Percentiles rank a stretch among this genome's conserved stretches.
Conservation (phyloP, 2,797 vertebrate species). For the Odontamblyopus rebecca region DNA sequence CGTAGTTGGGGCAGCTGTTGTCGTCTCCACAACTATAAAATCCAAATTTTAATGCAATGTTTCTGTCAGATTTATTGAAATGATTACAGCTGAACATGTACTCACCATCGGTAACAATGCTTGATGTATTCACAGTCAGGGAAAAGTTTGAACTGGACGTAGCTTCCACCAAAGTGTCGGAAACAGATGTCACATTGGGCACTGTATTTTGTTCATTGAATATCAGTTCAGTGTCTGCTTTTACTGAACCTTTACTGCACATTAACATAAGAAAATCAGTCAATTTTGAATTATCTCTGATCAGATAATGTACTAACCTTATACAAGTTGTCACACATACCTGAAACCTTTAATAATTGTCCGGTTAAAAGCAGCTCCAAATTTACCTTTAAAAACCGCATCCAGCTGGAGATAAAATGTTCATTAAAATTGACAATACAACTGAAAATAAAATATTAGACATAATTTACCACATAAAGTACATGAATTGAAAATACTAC, state of each 20-base stretch:
- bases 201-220: neutral
- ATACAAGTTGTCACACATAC: slow-evolving; percentile 15
- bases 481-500: neutral
- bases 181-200: neutral
- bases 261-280: neutral
- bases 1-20: neutral
- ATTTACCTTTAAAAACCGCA: accelerated
- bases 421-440: neutral
- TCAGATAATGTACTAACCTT: neutral
- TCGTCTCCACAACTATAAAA: neutral
- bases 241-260: neutral
- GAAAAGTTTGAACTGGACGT: neutral
- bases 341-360: slow-evolving; percentile 31
- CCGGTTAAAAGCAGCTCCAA: neutral
- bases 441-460: neutral
- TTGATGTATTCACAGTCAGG: slow-evolving; percentile 1
- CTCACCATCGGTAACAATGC: neutral
- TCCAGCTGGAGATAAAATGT: slow-evolving; percentile 21
- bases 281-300: neutral
- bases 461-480: neutral
- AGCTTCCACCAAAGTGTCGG: slow-evolving; percentile 4
- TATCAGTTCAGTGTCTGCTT: neutral
- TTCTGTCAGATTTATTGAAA: neutral
- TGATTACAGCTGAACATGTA: neutral
- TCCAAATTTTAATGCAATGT: neutral